These are phyloP conservation scores for Dicrurus megarhynchus DNA, from an alignment of 2,113 vertebrate species.

Conservation along the genomic window DNA sequence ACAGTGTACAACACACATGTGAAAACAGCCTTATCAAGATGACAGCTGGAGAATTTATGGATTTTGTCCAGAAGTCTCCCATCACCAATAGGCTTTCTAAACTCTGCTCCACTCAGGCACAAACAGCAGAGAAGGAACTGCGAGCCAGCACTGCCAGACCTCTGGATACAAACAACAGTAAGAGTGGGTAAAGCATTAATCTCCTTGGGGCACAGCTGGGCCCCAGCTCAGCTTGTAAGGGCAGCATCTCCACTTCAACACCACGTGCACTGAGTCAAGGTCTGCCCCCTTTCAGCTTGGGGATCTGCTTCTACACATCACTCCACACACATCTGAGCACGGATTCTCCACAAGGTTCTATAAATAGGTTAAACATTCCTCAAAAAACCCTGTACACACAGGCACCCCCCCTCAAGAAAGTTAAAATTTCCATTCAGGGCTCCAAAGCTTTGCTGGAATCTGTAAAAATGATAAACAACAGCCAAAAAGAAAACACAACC, in stretches of 20 bases:
- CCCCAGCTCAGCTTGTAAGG: neutral
- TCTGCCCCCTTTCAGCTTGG: neutral
- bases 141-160: neutral
- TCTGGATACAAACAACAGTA: neutral
- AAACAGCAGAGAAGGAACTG: neutral
- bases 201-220: neutral
- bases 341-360: neutral
- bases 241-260: neutral
- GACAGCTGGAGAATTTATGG: slow-evolving; percentile 37
- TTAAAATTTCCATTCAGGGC: neutral
- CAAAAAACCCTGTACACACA: neutral
- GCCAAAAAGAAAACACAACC: slow-evolving; percentile 56
- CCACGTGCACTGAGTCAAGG: fast-evolving
- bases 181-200: neutral
- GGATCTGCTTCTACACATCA: neutral
- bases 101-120: neutral
- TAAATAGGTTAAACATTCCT: neutral
- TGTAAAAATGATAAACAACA: slow-evolving; percentile 43
- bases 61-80: slow-evolving; percentile 19
- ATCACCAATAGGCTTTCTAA: neutral
- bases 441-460: slow-evolving; percentile 12
- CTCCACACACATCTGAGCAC: fast-evolving
- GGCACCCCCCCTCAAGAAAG: neutral
- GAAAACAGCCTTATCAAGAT: slow-evolving; percentile 48
- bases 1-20: slow-evolving; percentile 26